A percentile compares a stretch with the other conserved stretches of the same genome.
These are phyloP conservation scores for Tiliqua scincoides DNA, from an alignment of 2,113 vertebrate species.

Conservation along the genomic window DNA sequence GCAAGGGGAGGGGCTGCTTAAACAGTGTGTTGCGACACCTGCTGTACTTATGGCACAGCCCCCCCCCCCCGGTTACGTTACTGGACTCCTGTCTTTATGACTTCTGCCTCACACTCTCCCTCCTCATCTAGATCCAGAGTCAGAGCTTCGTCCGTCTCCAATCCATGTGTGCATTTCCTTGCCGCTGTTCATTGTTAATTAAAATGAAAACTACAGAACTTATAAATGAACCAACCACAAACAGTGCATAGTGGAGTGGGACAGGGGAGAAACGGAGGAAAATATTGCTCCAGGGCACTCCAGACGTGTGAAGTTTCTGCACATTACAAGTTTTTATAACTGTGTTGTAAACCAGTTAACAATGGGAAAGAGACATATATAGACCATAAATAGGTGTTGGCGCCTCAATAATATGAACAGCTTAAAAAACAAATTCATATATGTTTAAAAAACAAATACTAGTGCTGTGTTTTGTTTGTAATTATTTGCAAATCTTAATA, in stretches of 20 bases:
- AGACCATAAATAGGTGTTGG: conserved; percentile 43
- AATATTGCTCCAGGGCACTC: conserved; percentile 21
- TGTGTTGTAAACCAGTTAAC: conserved; percentile 46
- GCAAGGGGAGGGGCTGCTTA: no score
- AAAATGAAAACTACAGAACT: neutral
- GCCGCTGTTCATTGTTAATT: neutral
- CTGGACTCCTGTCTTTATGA: neutral
- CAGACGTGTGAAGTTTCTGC: conserved; percentile 39
- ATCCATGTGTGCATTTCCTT: neutral
- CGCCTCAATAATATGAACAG: conserved; percentile 51
- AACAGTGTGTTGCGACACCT: no score
- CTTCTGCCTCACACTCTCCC: neutral
- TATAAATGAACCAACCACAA: neutral
- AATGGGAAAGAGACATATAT: conserved; percentile 56
- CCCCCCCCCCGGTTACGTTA: no score
- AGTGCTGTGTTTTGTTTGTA: conserved; percentile 4
- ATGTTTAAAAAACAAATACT: no score
- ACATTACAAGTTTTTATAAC: conserved; percentile 44
- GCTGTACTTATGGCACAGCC: no score
- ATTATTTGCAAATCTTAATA: neutral
- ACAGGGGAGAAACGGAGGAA: neutral
- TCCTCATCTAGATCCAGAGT: neutral
- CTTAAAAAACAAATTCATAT: conserved; percentile 40
- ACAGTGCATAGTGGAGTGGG: neutral
- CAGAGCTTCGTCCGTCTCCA: neutral